These are phyloP conservation scores for Flexamia atlantica DNA, from an alignment of 2,888 invertebrate genomes.

Conservation along the genomic window DNA sequence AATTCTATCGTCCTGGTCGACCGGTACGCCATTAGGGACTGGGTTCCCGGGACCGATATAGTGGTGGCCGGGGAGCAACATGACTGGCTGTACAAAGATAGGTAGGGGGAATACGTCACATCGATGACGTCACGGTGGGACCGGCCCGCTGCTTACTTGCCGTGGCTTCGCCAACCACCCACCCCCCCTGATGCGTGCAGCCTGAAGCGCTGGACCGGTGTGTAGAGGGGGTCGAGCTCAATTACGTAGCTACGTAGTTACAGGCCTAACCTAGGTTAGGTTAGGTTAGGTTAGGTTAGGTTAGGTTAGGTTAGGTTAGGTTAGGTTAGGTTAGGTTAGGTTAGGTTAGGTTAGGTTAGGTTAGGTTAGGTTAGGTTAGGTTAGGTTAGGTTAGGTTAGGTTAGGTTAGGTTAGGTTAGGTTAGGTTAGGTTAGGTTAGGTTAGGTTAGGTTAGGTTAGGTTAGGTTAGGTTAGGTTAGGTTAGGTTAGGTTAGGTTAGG, in stretches of 20 bases:
- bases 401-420: no score
- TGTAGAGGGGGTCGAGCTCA: neutral
- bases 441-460: no score
- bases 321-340: no score
- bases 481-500: no score
- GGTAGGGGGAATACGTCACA: neutral
- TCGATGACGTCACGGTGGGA: neutral
- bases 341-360: no score
- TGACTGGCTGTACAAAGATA: neutral
- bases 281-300: no score
- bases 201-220: neutral
- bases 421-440: no score
- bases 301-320: no score
- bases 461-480: no score
- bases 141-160: constrained; percentile 2
- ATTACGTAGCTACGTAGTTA: constrained; percentile 1
- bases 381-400: no score
- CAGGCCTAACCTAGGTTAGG: no score
- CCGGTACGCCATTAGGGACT: constrained; percentile 32
- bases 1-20: constrained; percentile 52
- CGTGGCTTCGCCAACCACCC: neutral
- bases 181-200: neutral
- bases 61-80: constrained; percentile 39
- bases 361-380: no score
- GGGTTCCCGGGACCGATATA: constrained; percentile 55